Conservation (phyloP, 2,888 invertebrate genomes). For the Dugesia japonica region DNA sequence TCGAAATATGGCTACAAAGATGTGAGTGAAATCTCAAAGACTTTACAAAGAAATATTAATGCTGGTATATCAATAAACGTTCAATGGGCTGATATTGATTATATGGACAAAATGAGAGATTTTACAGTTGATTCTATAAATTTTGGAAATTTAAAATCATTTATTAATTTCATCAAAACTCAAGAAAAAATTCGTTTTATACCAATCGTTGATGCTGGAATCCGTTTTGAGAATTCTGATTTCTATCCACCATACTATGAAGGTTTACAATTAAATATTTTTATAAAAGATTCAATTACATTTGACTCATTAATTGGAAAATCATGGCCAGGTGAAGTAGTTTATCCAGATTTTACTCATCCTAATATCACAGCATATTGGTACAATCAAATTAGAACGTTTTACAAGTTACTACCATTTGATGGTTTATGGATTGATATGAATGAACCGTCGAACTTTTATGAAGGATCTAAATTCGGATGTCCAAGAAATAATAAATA, state of each 20-base stretch:
- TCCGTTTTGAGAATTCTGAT: neutral
- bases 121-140: conserved; percentile 39
- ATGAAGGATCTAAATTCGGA: conserved; percentile 40
- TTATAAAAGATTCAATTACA: conserved; percentile 52
- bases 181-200: conserved; percentile 34
- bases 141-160: conserved; percentile 39
- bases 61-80: conserved; percentile 44
- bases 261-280: conserved; percentile 38
- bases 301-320: conserved; percentile 37
- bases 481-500: conserved; percentile 38
- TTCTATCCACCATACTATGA: conserved; percentile 40
- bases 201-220: conserved; percentile 30
- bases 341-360: conserved; percentile 42
- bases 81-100: conserved; percentile 43
- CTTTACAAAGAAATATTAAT: conserved; percentile 40
- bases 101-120: conserved; percentile 40
- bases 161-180: conserved; percentile 38
- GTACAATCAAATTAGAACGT: conserved; percentile 38
- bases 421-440: conserved; percentile 45
- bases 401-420: conserved; percentile 38
- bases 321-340: conserved; percentile 42
- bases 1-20: conserved; percentile 54
- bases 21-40: conserved; percentile 39
- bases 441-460: conserved; percentile 47
- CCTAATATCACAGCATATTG: conserved; percentile 40